Evolutionary conservation across 2,797 vertebrate species (phyloP).

Genomic region (Protonibea diacanthus): DNA sequence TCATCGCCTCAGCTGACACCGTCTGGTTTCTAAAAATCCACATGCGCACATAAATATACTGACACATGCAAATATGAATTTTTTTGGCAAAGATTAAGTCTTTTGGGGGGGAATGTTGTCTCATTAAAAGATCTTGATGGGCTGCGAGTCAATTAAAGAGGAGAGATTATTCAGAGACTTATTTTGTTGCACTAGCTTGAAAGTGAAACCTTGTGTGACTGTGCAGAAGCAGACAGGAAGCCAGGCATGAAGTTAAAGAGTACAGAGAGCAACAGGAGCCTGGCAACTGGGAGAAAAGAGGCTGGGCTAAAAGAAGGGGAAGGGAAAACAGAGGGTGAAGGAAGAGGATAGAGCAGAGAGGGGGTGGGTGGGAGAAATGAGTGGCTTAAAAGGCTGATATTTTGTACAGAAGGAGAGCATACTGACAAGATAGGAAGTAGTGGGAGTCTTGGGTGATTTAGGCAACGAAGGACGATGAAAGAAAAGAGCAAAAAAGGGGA

Average conservation of each 20-base stretch:
- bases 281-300: slow-evolving; percentile 74
- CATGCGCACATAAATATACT: slow-evolving; percentile 12
- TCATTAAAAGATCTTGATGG: slow-evolving; percentile 47
- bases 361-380: slow-evolving; percentile 52
- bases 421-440: slow-evolving; percentile 54
- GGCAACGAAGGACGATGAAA: slow-evolving; percentile 61
- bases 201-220: slow-evolving; percentile 74
- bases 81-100: slow-evolving; percentile 33
- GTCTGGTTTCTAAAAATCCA: slow-evolving; percentile 19
- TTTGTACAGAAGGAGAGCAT: slow-evolving; percentile 56
- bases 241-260: slow-evolving; percentile 80
- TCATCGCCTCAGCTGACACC: not conserved
- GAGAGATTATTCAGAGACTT: slow-evolving; percentile 36
- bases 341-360: slow-evolving; percentile 47
- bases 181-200: slow-evolving; percentile 50
- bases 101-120: slow-evolving; percentile 13
- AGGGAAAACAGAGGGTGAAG: slow-evolving; percentile 56
- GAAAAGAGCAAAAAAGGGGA: slow-evolving; percentile 33
- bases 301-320: slow-evolving; percentile 63
- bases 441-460: slow-evolving; percentile 57
- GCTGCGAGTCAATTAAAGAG: slow-evolving; percentile 30
- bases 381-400: slow-evolving; percentile 51
- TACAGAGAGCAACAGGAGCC: slow-evolving; percentile 81
- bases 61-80: slow-evolving; percentile 41
- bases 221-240: slow-evolving; percentile 78